phyloP scores from a whole-genome alignment of 2,888 invertebrate species.

The Drosophila meridionalis region DNA sequence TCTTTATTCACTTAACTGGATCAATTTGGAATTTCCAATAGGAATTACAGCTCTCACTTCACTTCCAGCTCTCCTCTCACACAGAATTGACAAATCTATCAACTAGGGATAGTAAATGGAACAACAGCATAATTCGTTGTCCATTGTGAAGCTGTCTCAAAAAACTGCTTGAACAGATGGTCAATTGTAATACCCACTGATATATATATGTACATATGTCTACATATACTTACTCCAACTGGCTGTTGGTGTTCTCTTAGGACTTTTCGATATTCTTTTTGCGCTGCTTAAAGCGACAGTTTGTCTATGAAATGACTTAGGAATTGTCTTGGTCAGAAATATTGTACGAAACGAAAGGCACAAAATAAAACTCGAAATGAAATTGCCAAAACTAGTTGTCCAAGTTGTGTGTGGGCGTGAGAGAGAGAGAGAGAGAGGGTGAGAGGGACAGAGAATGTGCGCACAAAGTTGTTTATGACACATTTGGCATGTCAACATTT shows the following conservation, averaged over 20 bases:
- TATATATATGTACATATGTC: not conserved
- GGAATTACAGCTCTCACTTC: not conserved
- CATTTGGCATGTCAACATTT: constrained; percentile 64
- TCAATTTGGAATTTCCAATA: not conserved
- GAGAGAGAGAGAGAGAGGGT: not conserved
- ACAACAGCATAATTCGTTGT: not conserved
- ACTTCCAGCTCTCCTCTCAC: not conserved
- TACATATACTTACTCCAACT: not conserved
- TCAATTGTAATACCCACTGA: not conserved
- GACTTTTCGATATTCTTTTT: not conserved
- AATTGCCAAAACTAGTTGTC: constrained; percentile 45
- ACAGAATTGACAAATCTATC: not conserved
- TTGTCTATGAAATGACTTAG: constrained; percentile 38
- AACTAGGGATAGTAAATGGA: not conserved
- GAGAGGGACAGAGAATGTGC: constrained; percentile 10
- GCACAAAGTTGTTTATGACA: constrained; percentile 62
- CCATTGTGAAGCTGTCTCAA: constrained; percentile 7
- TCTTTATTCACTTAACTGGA: not conserved
- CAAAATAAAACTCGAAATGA: constrained; percentile 45
- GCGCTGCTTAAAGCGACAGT: constrained; percentile 27
- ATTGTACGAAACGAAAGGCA: not conserved
- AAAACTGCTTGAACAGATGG: not conserved
- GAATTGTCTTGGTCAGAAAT: constrained; percentile 15
- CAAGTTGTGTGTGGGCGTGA: constrained; percentile 3
- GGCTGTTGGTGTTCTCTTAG: not conserved